Conservation (phyloP, 2,888 invertebrate genomes). For the Drosophila kokeensis region DNA sequence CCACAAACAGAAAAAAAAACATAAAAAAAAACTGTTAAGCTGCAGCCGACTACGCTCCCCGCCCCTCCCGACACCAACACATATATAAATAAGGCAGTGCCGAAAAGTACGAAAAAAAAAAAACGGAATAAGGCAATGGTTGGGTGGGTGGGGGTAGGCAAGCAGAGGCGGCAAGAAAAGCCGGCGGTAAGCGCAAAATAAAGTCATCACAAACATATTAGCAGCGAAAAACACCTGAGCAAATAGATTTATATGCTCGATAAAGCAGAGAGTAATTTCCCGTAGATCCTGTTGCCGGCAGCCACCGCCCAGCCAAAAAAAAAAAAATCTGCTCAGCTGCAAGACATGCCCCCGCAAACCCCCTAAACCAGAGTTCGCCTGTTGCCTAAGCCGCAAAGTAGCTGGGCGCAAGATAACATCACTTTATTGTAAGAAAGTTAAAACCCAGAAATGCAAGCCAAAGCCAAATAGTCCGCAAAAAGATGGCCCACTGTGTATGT, state of each 20-base stretch:
- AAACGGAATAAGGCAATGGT: conserved; percentile 32
- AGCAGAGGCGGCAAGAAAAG: conserved; percentile 60
- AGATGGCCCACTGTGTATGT: conserved; percentile 15
- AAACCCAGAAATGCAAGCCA: conserved; percentile 77
- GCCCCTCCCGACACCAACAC: background rate
- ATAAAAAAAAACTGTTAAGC: conserved; percentile 56
- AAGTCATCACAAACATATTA: conserved; percentile 84
- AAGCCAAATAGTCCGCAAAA: conserved; percentile 56
- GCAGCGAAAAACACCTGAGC: conserved; percentile 82
- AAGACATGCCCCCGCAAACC: conserved; percentile 1
- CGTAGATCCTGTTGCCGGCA: conserved; percentile 78
- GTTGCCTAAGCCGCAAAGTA: conserved; percentile 81
- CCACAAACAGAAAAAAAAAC: conserved; percentile 2
- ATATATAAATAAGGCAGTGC: conserved; percentile 55
- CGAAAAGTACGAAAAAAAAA: conserved; percentile 22
- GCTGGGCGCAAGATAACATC: conserved; percentile 77
- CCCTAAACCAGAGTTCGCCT: conserved; percentile 53
- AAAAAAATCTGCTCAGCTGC: conserved; percentile 8
- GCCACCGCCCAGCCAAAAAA: conserved; percentile 9
- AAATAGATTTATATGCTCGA: conserved; percentile 82
- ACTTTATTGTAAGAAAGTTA: conserved; percentile 82
- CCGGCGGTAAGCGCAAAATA: conserved; percentile 79
- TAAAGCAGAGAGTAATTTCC: conserved; percentile 77
- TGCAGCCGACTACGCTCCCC: conserved; percentile 27
- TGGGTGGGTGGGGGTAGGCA: background rate